A percentile compares a stretch with the other conserved stretches of the same genome.
Conservation (phyloP, 2,888 invertebrate genomes). For the Plebejus argus region DNA sequence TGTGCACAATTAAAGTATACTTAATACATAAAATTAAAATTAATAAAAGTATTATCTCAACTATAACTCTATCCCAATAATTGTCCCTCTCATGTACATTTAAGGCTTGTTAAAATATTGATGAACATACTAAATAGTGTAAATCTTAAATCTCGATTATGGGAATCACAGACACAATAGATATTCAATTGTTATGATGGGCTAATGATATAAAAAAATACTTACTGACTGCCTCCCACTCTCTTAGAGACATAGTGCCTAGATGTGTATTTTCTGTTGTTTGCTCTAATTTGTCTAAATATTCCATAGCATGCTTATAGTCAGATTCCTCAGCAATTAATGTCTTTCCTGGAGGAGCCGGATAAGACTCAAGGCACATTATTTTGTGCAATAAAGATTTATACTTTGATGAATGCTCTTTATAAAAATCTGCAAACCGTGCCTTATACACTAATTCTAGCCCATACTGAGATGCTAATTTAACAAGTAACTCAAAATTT, state of each 20-base stretch:
- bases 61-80: no score
- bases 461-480: constrained; percentile 86
- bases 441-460: constrained; percentile 85
- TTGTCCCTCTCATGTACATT: no score
- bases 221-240: constrained; percentile 97
- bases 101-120: no score
- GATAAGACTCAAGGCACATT: constrained; percentile 90
- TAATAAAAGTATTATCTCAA: no score
- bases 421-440: constrained; percentile 90
- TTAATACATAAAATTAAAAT: no score
- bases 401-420: constrained; percentile 75
- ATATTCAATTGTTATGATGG: no score
- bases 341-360: constrained; percentile 79
- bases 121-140: no score
- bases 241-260: constrained; percentile 92
- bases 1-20: no score
- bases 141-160: no score
- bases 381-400: constrained; percentile 86
- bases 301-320: constrained; percentile 87
- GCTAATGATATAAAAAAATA: constrained; percentile 47
- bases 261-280: constrained; percentile 69
- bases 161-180: no score
- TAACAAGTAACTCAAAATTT: constrained; percentile 92
- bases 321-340: constrained; percentile 83
- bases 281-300: constrained; percentile 67